Base-by-base conservation (phyloP, 2,797 vertebrate species). In the Crocodylus rhombifer region DNA sequence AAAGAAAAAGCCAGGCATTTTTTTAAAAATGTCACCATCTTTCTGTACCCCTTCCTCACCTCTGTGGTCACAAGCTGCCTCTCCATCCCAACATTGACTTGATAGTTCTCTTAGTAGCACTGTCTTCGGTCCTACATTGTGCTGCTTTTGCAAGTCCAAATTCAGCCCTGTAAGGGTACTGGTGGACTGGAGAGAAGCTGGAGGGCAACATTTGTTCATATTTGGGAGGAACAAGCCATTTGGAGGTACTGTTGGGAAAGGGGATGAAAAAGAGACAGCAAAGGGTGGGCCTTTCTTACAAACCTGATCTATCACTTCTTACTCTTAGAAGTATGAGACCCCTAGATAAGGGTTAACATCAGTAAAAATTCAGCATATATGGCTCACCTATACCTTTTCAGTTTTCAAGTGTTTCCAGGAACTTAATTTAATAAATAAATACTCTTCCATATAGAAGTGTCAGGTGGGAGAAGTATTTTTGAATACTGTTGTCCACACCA, bases 111-210 rank as follows among this genome's bases (percentile, higher is more conserved):
- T 71, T 87, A 1, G 64, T 33, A 90, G 58, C 60, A 33, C 55
- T 76, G 60, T 88, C 77, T 75, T 42, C 51, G 33, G 76, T 5
- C 33, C 80, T 71, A 33, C 15, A 60, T 36, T n/a, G 51, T 85
- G 79, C 86, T 89, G 67, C 84, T 93, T 93, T 82, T 90, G 87
- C n/a, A 80, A 73, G 6, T 10, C 7, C 58, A 75, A 51, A 0
- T 65, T 80, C 30, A 56, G 77, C 33, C 65, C 88, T 18, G 12
- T 30, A 71, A 0, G 55, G 64, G 18, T 76, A 73, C 23, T 55
- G 23, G 25, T 79, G 81, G 1, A 21, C 58, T 92, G 80, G 7
- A 77, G 58, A 42, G 25, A 20, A 30, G 28, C 60, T 84, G 65
- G 57, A 91, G 58, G 76, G 23, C 58, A 73, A 30, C 23, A 30